Conservation (phyloP, 2,888 invertebrate species). For the Heteromyza rotundicornis region DNA sequence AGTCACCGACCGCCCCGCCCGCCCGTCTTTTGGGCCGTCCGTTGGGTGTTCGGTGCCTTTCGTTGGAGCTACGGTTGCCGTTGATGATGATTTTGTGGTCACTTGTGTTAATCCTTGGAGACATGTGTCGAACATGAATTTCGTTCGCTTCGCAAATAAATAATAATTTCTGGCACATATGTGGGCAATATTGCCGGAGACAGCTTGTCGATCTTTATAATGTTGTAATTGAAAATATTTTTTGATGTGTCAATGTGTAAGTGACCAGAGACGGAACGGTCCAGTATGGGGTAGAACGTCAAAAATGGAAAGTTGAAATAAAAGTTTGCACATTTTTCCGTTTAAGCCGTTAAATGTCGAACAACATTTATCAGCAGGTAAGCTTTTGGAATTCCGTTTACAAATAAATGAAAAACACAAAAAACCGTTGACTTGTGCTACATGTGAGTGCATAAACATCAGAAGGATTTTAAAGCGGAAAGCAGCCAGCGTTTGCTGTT, state of each 20-base stretch:
- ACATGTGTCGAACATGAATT: conserved; percentile 61
- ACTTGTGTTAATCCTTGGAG: conserved; percentile 59
- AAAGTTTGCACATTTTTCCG: not conserved
- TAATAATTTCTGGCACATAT: conserved; percentile 53
- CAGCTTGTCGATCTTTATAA: conserved; percentile 63
- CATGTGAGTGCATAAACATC: not conserved
- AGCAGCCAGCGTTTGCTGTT: not conserved
- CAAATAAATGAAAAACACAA: too few relatives aligned
- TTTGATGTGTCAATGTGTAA: conserved; percentile 20
- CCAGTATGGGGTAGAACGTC: not conserved
- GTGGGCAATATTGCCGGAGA: conserved; percentile 51
- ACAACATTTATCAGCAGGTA: not conserved
- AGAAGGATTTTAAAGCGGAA: not conserved
- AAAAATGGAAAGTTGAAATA: too few relatives aligned
- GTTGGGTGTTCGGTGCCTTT: not conserved
- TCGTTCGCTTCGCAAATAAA: conserved; percentile 55
- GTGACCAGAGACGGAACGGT: not conserved
- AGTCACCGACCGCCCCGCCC: not conserved
- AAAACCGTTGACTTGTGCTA: too few relatives aligned
- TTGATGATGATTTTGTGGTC: conserved; percentile 59
- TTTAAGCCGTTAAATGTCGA: not conserved
- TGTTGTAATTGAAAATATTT: conserved; percentile 59
- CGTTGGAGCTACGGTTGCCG: conserved; percentile 11
- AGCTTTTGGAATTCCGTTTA: too few relatives aligned
- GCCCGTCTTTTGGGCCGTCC: not conserved